Evolutionary conservation across 2,888 invertebrate species (phyloP).

Genomic region (Patella caerulea): DNA sequence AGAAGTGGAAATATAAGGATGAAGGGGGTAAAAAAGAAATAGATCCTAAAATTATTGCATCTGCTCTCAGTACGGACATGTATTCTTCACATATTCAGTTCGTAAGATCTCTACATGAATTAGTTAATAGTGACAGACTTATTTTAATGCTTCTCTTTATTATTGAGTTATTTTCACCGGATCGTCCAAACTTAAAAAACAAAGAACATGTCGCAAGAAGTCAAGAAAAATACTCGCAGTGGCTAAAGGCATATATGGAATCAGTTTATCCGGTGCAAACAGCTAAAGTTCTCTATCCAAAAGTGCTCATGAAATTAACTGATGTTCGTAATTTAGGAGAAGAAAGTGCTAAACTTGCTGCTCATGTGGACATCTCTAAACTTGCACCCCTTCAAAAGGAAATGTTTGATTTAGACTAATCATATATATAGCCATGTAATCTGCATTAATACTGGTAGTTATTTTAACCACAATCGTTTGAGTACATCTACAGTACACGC

Average conservation of each 20-base stretch:
- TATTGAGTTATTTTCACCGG: conserved; percentile 72
- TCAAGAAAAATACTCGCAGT: conserved; percentile 80
- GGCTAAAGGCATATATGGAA: conserved; percentile 87
- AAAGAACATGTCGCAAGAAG: conserved; percentile 62
- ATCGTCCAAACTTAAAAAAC: conserved; percentile 66
- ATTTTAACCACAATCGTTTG: too few relatives aligned
- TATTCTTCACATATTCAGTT: conserved; percentile 71
- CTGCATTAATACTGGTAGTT: too few relatives aligned
- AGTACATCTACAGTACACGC: too few relatives aligned
- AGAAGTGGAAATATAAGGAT: conserved; percentile 50
- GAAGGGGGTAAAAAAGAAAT: conserved; percentile 37
- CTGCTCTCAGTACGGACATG: conserved; percentile 60
- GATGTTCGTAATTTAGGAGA: conserved; percentile 70
- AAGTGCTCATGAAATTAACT: conserved; percentile 71
- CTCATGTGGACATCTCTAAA: conserved; percentile 54
- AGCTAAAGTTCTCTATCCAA: conserved; percentile 77
- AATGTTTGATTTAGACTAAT: conserved; percentile 52
- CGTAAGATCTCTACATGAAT: conserved; percentile 68
- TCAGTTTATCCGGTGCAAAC: conserved; percentile 81
- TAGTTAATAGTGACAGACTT: conserved; percentile 70
- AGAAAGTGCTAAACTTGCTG: conserved; percentile 56
- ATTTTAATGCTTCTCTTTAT: conserved; percentile 70
- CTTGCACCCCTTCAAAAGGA: conserved; percentile 64
- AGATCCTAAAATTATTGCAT: conserved; percentile 51
- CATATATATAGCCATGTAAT: too few relatives aligned